Conservation (phyloP, 1,140 invertebrate genomes). For the Frieseomelitta varia region DNA sequence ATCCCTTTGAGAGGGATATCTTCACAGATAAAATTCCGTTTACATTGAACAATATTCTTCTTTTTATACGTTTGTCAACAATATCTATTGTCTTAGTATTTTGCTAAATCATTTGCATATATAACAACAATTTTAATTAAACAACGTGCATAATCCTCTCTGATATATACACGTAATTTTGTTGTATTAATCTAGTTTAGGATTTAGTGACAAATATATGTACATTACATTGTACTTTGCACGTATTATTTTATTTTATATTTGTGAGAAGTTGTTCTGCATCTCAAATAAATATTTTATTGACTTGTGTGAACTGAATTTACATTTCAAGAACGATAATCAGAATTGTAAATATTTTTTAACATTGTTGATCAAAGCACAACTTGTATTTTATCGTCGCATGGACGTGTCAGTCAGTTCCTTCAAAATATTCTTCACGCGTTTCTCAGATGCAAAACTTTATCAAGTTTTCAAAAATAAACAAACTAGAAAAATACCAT, state of each 20-base stretch:
- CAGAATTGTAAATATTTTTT: background rate
- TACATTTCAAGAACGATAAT: background rate
- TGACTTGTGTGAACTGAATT: background rate
- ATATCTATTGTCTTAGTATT: constrained; percentile 31
- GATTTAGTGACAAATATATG: constrained; percentile 4
- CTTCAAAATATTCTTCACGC: background rate
- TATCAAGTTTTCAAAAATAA: background rate
- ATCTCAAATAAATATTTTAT: background rate
- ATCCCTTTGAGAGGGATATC: background rate
- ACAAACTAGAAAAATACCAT: constrained; percentile 10
- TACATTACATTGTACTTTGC: background rate
- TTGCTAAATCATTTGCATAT: constrained; percentile 19
- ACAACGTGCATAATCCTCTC: constrained; percentile 4
- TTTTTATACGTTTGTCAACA: constrained; percentile 38
- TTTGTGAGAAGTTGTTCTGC: background rate
- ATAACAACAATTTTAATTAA: constrained; percentile 38
- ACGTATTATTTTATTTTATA: background rate
- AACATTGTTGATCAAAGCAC: background rate
- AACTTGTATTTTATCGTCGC: background rate
- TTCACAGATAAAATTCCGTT: constrained; percentile 16
- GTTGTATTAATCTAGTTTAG: constrained; percentile 24
- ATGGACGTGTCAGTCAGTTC: background rate
- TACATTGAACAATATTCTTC: constrained; percentile 21
- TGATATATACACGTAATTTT: constrained; percentile 13
- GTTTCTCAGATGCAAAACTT: background rate